Evolutionary conservation across 2,113 vertebrate genomes (phyloP), one percentile per base, ranked within the genome.

Genomic region (Spilogale gracilis): DNA sequence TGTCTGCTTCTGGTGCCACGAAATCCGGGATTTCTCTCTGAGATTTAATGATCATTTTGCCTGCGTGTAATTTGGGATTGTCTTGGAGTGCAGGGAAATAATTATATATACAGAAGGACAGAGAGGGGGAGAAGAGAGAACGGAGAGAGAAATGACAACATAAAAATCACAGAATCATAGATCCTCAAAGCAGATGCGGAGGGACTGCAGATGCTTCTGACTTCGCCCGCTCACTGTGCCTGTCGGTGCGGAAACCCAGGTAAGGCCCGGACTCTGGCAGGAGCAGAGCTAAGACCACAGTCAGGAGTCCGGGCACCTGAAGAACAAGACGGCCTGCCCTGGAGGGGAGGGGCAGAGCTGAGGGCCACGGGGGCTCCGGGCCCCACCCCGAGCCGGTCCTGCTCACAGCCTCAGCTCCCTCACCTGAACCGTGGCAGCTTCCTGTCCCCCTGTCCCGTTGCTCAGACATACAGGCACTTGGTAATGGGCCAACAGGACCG

Each of bases 61-160:
- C 98, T 76, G 6, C 91, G 85, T 97, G 86, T 97, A 98, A 98
- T 96, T 90, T 98, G 97, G 95, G 97, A 96, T 97, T 97, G 96
- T 94, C 95, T 90, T 95, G 93, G 97, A 98, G 97, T 6, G 79
- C 96, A 93, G 97, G 95, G 91, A 98, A 97, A 96, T 98, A 99
- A 98, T 98, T 98, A 98, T 97, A 98, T 97, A 98, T 97, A 98
- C 98, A 98, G 95, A 97, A 96, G 87, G 92, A 94, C 94, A 94
- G 67, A 82, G 92, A 78, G 52, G 94, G 74, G 30, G 82, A 85
- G 91, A n/a, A 84, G 32, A 92, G 78, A 83, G 54, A 48, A 91
- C 25, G 78, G 71, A 94, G 76, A 97, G 60, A 85, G 63, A 84
- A 88, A 63, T 6, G 9, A 80, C 93, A 83, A 23, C 48, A 83